Conservation (phyloP, 2,888 invertebrate species). For the Cerastis rubricosa region DNA sequence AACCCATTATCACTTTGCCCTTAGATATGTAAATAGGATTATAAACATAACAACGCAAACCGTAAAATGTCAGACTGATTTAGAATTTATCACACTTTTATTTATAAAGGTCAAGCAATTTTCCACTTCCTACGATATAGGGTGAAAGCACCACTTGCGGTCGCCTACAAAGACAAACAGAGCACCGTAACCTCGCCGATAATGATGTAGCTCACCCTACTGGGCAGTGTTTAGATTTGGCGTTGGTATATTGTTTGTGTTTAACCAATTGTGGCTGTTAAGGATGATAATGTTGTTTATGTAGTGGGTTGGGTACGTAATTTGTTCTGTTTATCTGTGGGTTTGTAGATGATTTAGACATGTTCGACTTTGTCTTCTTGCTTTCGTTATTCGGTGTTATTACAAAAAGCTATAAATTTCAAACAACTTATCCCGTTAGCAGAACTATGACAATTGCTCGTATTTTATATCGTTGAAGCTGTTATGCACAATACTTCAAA, state of each 20-base stretch:
- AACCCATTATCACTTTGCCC: too few relatives aligned
- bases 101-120: slow-evolving; percentile 28
- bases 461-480: not conserved
- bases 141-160: slow-evolving; percentile 66
- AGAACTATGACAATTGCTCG: not conserved
- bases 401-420: too few relatives aligned
- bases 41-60: not conserved
- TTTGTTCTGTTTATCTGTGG: slow-evolving; percentile 18
- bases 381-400: too few relatives aligned
- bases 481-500: not conserved
- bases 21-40: not conserved
- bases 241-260: slow-evolving; percentile 34
- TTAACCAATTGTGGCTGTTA: slow-evolving; percentile 17
- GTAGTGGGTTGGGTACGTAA: not conserved
- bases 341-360: not conserved
- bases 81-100: slow-evolving; percentile 4
- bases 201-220: slow-evolving; percentile 54
- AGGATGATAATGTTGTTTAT: slow-evolving; percentile 31
- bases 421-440: too few relatives aligned
- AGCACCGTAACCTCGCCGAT: slow-evolving; percentile 62
- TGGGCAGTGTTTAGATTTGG: slow-evolving; percentile 42
- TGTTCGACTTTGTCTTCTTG: not conserved
- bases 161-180: slow-evolving; percentile 62
- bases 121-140: slow-evolving; percentile 39
- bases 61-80: not conserved